A percentile compares a stretch with the other conserved stretches of the same genome.
These are phyloP conservation scores for Brachionichthys hirsutus DNA, from an alignment of 2,113 vertebrate species.

Conservation along the genomic window DNA sequence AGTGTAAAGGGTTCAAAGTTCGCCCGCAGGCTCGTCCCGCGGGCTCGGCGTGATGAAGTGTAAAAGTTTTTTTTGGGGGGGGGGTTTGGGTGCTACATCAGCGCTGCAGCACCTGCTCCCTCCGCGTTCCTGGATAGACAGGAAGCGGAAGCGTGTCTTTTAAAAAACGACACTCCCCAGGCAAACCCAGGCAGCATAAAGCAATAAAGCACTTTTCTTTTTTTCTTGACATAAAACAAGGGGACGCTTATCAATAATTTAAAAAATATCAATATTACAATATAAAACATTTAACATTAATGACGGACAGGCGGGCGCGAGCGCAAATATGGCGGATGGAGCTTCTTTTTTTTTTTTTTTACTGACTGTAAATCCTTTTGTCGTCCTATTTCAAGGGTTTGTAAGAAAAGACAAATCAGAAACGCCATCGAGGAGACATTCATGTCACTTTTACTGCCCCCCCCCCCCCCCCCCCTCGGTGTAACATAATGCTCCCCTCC, in stretches of 20 bases:
- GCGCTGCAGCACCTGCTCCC: slow-evolving; percentile 44
- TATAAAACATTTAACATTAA: slow-evolving; percentile 75
- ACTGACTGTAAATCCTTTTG: slow-evolving; percentile 47
- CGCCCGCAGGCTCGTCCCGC: slow-evolving; percentile 11
- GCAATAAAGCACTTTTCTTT: slow-evolving; percentile 80
- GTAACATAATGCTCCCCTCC: slow-evolving; percentile 53
- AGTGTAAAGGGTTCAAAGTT: slow-evolving; percentile 59
- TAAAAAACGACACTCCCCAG: slow-evolving; percentile 35
- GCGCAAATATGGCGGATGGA: slow-evolving; percentile 33
- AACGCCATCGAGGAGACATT: slow-evolving; percentile 67
- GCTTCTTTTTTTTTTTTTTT: slow-evolving; percentile 23
- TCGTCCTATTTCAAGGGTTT: slow-evolving; percentile 54
- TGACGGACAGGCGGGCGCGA: slow-evolving; percentile 46
- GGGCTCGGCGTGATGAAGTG: slow-evolving; percentile 15
- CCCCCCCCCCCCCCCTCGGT: slow-evolving; percentile 40
- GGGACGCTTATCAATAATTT: slow-evolving; percentile 75
- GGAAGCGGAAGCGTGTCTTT: slow-evolving; percentile 13
- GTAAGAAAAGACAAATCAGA: slow-evolving; percentile 29
- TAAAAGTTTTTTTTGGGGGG: neutral
- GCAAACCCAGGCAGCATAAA: slow-evolving; percentile 67
- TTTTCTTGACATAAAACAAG: slow-evolving; percentile 58
- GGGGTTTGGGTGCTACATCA: slow-evolving; percentile 51
- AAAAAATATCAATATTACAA: slow-evolving; percentile 77
- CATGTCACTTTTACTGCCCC: slow-evolving; percentile 65
- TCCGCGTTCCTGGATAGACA: slow-evolving; percentile 18